Conservation (phyloP, 2,888 invertebrate species). For the Drosophila pullipes region DNA sequence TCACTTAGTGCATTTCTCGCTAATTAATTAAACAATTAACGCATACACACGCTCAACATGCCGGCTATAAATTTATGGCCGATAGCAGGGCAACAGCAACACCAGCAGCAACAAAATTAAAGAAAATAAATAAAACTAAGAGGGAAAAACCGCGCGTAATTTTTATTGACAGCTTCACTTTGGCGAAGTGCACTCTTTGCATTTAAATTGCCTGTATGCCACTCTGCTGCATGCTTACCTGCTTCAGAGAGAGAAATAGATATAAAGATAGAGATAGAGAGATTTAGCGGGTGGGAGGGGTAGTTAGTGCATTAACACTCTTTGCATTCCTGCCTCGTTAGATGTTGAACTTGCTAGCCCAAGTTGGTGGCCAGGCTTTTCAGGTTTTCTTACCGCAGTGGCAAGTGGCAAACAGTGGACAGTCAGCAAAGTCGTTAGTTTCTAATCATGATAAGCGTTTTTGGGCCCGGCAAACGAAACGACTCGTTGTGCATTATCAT, state of each 20-base stretch:
- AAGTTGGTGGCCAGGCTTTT: conserved; percentile 53
- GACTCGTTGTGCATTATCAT: conserved; percentile 58
- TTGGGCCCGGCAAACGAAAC: conserved; percentile 39
- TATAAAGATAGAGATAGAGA: background rate
- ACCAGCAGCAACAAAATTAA: conserved; percentile 17
- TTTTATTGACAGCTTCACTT: conserved; percentile 80
- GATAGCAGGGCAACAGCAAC: conserved; percentile 13
- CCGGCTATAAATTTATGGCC: conserved; percentile 66
- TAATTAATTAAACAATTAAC: conserved; percentile 78
- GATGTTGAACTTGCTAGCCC: conserved; percentile 65
- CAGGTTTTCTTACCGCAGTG: conserved; percentile 49
- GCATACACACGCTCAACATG: conserved; percentile 57
- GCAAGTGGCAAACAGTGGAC: conserved; percentile 21
- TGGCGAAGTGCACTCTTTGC: conserved; percentile 55
- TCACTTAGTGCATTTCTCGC: conserved; percentile 54
- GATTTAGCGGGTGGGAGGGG: background rate
- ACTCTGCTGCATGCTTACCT: conserved; percentile 46
- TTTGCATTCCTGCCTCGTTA: conserved; percentile 68
- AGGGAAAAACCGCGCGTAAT: conserved; percentile 62
- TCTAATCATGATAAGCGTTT: conserved; percentile 66
- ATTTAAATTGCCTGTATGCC: conserved; percentile 79
- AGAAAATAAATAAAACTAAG: conserved; percentile 20
- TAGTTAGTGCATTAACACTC: conserved; percentile 64
- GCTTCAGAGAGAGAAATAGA: conserved; percentile 7
- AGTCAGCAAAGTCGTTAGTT: conserved; percentile 41